Percentiles rank a stretch among this genome's conserved stretches.
phyloP scores from a whole-genome alignment of 2,113 vertebrate genomes.

The Garra rufa region DNA sequence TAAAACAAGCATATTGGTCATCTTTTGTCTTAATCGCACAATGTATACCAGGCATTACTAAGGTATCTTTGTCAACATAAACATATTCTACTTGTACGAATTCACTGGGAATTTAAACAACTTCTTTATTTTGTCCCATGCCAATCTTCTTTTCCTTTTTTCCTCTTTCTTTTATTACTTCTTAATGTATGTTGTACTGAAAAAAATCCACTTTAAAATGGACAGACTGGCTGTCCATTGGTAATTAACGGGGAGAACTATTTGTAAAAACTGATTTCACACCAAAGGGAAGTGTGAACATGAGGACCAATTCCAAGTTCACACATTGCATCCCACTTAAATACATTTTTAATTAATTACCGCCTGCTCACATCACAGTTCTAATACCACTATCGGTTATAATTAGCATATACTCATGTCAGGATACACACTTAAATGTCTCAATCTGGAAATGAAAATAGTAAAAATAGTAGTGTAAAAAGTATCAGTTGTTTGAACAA shows the following conservation, averaged over 20 bases:
- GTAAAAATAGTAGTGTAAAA: not conserved
- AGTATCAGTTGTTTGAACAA: not conserved
- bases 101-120: not conserved
- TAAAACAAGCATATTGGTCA: not conserved
- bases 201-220: not conserved
- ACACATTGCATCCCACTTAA: not conserved
- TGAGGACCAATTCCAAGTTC: constrained; percentile 3
- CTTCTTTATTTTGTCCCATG: not conserved
- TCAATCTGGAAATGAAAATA: not conserved
- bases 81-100: not conserved
- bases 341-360: not conserved
- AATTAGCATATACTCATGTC: not conserved
- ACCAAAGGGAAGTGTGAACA: constrained; percentile 21
- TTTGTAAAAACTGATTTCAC: not conserved
- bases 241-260: not conserved
- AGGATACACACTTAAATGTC: not conserved
- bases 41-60: not conserved
- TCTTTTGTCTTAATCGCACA: not conserved
- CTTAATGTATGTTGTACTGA: not conserved
- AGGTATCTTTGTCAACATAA: not conserved
- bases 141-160: too few relatives aligned
- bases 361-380: not conserved
- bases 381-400: not conserved
- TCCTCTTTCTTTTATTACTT: not conserved
- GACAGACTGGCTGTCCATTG: not conserved